Conservation (phyloP, 2,797 vertebrate genomes). For the Petrocephalus schoutedeni region DNA sequence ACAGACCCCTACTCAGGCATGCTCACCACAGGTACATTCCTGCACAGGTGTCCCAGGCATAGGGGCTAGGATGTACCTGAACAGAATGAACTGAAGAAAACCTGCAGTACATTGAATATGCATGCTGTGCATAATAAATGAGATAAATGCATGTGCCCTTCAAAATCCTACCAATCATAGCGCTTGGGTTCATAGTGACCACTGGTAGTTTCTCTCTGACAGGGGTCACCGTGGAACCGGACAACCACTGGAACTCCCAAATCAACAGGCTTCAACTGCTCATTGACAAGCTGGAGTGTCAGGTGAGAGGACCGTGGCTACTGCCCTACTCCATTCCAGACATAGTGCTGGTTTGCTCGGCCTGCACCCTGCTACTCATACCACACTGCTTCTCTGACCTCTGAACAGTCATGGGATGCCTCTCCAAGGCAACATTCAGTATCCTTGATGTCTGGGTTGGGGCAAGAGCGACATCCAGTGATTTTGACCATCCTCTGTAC, state of each 20-base stretch:
- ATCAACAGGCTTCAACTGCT: conserved; percentile 82
- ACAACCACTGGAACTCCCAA: conserved; percentile 79
- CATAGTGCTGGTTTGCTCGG: not conserved
- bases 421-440: not conserved
- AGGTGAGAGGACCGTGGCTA: conserved; percentile 56
- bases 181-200: conserved; percentile 18
- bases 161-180: not conserved
- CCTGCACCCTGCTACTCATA: not conserved
- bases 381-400: not conserved
- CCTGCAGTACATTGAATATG: not conserved
- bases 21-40: conserved; percentile 73
- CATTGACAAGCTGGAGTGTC: conserved; percentile 81
- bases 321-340: not conserved
- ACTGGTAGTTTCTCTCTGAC: conserved; percentile 35
- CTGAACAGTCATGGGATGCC: not conserved
- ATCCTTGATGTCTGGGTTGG: no score
- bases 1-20: conserved; percentile 77
- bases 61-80: not conserved
- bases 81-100: not conserved
- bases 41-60: not conserved
- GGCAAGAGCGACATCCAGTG: no score
- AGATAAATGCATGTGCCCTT: not conserved
- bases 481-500: no score
- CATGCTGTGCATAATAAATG: not conserved
- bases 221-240: conserved; percentile 73